These are phyloP conservation scores for Sturmia bella DNA, from an alignment of 2,888 invertebrate species.

Conservation along the genomic window DNA sequence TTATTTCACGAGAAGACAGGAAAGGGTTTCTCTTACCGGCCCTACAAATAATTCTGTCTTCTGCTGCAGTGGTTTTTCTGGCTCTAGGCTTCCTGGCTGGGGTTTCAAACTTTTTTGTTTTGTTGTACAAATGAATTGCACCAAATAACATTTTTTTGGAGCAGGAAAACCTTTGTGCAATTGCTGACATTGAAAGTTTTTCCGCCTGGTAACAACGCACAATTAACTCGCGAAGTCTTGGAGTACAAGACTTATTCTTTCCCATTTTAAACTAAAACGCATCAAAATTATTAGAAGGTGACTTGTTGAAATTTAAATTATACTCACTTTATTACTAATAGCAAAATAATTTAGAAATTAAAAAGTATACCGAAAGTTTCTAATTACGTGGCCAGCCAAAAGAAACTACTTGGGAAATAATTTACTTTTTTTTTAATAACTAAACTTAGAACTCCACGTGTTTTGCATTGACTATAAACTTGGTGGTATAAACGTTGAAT, in stretches of 20 bases:
- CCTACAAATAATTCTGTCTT: no score
- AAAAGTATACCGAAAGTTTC: background rate
- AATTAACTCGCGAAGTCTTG: no score
- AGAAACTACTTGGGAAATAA: background rate
- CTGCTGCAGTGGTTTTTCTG: constrained; percentile 8
- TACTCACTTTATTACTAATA: background rate
- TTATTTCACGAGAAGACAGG: no score
- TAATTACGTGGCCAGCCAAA: no score
- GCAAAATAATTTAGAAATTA: background rate
- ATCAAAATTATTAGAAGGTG: constrained; percentile 4
- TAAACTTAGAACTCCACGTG: no score
- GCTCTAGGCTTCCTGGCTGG: constrained; percentile 10
- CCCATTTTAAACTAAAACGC: background rate
- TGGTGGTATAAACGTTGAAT: no score
- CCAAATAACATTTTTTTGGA: background rate
- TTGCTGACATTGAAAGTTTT: constrained; percentile 29
- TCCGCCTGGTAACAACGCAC: constrained; percentile 1
- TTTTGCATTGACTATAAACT: no score
- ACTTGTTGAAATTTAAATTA: background rate
- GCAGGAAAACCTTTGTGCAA: constrained; percentile 29
- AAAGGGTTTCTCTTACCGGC: no score
- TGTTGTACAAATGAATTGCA: constrained; percentile 16
- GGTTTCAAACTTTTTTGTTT: constrained; percentile 23
- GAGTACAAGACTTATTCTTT: background rate
- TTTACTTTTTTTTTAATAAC: background rate